Evolutionary conservation across 2,113 vertebrate species (phyloP).

Genomic region (Mormyrus iriodes): DNA sequence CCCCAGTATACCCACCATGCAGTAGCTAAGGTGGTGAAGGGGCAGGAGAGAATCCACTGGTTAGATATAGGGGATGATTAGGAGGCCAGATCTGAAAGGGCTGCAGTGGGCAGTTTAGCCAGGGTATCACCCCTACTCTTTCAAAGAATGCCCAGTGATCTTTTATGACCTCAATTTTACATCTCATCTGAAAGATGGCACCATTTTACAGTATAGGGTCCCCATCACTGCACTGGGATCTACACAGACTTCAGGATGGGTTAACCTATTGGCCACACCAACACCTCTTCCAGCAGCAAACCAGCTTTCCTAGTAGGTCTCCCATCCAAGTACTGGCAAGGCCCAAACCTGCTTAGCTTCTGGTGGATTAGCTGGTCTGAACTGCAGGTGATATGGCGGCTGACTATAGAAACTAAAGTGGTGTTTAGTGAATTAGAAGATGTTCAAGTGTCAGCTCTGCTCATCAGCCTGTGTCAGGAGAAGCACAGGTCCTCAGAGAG

Average conservation of each 20-base stretch:
- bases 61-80: no score
- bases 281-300: background rate
- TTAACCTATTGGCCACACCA: background rate
- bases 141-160: no score
- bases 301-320: background rate
- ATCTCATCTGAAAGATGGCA: no score
- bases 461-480: slow-evolving; percentile 17
- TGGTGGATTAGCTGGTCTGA: no score
- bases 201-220: background rate
- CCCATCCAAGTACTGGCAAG: background rate
- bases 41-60: no score
- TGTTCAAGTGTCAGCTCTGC: background rate
- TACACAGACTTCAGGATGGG: background rate
- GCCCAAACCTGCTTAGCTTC: background rate
- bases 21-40: no score
- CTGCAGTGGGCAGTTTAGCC: no score
- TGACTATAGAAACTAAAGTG: background rate
- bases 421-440: background rate
- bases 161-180: no score
- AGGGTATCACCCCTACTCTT: no score
- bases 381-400: background rate
- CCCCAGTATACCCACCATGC: no score
- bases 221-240: background rate
- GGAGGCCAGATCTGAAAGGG: no score
- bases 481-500: slow-evolving; percentile 11